A percentile compares a stretch with the other conserved stretches of the same genome.
Evolutionary conservation across 2,797 vertebrate genomes (phyloP).

Genomic region (Clarias platycephalus): DNA sequence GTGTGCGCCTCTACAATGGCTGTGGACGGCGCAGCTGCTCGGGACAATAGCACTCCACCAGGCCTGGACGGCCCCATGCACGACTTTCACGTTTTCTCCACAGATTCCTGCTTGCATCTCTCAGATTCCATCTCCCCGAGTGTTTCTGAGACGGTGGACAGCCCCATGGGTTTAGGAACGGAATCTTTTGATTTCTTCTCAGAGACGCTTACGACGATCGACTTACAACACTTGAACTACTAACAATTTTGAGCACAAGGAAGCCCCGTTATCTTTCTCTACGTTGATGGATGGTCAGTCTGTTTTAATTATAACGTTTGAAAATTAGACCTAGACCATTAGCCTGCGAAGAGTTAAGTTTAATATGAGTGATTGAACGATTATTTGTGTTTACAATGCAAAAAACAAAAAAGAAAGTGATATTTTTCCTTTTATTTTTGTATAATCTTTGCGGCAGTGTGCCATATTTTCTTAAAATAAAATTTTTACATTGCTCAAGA

Average conservation of each 20-base stretch:
- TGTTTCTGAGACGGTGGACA: slow-evolving; percentile 87
- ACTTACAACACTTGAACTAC: slow-evolving; percentile 92
- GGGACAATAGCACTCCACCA: slow-evolving; percentile 89
- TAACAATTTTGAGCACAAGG: slow-evolving; percentile 70
- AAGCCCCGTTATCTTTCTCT: slow-evolving; percentile 50
- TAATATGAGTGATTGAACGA: slow-evolving; percentile 65
- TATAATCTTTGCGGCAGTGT: slow-evolving; percentile 80
- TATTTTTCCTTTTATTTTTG: slow-evolving; percentile 90
- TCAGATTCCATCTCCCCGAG: slow-evolving; percentile 87
- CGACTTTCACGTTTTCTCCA: slow-evolving; percentile 89
- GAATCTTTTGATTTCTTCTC: slow-evolving; percentile 95
- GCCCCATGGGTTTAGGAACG: slow-evolving; percentile 85
- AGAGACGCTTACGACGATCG: slow-evolving; percentile 93
- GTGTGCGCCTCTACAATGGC: slow-evolving; percentile 89
- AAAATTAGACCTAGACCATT: slow-evolving; percentile 56
- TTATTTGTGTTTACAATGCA: slow-evolving; percentile 73
- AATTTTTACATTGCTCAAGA: slow-evolving; percentile 80
- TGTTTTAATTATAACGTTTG: slow-evolving; percentile 69
- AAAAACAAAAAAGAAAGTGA: slow-evolving; percentile 74
- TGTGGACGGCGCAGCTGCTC: slow-evolving; percentile 91
- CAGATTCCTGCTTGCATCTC: slow-evolving; percentile 89
- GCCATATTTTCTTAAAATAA: slow-evolving; percentile 96
- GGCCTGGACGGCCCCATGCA: slow-evolving; percentile 87
- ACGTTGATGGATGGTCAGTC: slow-evolving; percentile 56
- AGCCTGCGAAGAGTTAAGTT: slow-evolving; percentile 68